Evolutionary conservation across 2,113 vertebrate genomes (phyloP).

Genomic region (Ceyx margarethae): DNA sequence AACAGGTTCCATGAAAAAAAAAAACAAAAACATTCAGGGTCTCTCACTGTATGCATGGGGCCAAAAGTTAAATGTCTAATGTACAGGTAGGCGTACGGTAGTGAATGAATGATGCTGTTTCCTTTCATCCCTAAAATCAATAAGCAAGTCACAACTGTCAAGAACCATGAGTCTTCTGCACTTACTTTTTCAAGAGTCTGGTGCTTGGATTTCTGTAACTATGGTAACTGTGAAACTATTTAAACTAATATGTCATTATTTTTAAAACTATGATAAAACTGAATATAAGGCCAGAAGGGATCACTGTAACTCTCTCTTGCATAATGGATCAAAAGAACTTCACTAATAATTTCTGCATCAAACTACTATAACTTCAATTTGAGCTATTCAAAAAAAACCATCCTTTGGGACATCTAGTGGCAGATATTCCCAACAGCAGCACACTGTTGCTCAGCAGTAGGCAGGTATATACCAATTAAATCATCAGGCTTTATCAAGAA

Average conservation of each 20-base stretch:
- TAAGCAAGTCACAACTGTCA: not conserved
- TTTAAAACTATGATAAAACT: not conserved
- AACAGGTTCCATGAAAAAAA: not conserved
- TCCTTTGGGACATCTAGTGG: not conserved
- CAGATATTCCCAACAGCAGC: not conserved
- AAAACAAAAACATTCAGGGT: not conserved
- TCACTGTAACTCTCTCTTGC: not conserved
- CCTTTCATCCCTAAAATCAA: not conserved
- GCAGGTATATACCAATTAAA: not conserved
- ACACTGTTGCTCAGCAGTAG: not conserved
- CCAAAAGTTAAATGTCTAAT: not conserved
- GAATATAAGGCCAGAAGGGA: not conserved
- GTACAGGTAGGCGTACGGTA: not conserved
- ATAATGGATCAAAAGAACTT: conserved; percentile 26
- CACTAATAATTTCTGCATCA: not conserved
- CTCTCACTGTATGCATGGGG: not conserved
- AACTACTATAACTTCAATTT: not conserved
- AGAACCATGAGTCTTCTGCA: not conserved
- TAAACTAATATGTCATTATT: not conserved
- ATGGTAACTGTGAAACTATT: not conserved
- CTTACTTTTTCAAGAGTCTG: not conserved
- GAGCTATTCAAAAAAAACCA: not conserved
- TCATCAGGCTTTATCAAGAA: not conserved
- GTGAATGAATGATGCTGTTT: not conserved
- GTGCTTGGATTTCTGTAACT: not conserved